Evolutionary conservation across 1,140 invertebrate genomes (phyloP), one percentile per base, ranked within the genome.

Genomic region (Eriosoma lanigerum): DNA sequence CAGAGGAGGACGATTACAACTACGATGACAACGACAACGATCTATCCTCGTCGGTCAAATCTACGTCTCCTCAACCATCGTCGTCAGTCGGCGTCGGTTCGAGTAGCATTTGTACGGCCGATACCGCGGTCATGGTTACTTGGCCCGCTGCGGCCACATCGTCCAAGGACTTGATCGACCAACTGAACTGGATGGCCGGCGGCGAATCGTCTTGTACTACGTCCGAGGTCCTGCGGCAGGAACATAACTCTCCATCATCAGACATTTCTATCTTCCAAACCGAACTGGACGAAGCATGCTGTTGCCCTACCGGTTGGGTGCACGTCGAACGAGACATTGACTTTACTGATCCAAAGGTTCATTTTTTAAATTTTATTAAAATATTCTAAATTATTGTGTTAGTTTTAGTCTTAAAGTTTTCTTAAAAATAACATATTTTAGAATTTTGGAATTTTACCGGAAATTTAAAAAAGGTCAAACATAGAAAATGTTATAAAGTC

Each of bases 281-380:
- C 13, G 81, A 81, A 81, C 86, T 89, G 64, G 90, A 91, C 86
- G 86, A 88, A 17, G 90, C 90, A 21, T 89, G 91, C 82, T 91
- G 91, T 85, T 90, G 90, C 83, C 89, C 90, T 29, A 92, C 92
- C 4, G 91, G 92, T 80, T 93, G 92, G 92, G 89, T 93, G 81
- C 92, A 92, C 85, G 90, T 93, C 24, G 91, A 93, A 85, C 88
- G 89, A 78, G 90, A 92, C 83, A 91, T 92, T 81, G 91, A 92
- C 85, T 90, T 93, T 83, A 91, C 88, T 83, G 92, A 93, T 87
- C 92, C 92, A n/a, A 92, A 92, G 89, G 92, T 92, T 9, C 26
- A 24, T 62, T 15, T 62, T 0, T 3, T 62, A 21, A 2, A 38
- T 38, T 38, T 38, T 38, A 38, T 38, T 38, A 3, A 38, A 38